phyloP scores from a whole-genome alignment of 2,113 vertebrate genomes.

The Pangasianodon gigas region DNA sequence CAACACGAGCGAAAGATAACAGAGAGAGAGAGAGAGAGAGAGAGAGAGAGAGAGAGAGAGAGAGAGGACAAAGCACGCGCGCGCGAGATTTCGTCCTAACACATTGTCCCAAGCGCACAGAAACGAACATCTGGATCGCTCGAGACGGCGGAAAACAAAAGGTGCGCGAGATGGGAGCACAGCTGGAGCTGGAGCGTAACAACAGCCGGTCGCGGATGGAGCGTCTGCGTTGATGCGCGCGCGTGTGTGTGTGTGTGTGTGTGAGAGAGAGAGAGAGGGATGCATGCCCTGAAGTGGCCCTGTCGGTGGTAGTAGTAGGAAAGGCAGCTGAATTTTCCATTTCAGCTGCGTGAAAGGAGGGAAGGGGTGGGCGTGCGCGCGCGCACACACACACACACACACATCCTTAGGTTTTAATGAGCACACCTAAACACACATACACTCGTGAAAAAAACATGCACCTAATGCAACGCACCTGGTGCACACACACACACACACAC shows the following conservation, averaged over 20 bases:
- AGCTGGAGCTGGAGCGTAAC: conserved; percentile 20
- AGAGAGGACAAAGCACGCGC: background rate
- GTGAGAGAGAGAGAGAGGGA: background rate
- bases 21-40: background rate
- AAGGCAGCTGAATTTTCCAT: conserved; percentile 16
- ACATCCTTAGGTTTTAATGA: background rate
- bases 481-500: background rate
- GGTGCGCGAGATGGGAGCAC: background rate
- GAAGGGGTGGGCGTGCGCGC: background rate
- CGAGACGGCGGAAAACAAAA: conserved; percentile 12
- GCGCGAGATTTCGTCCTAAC: background rate
- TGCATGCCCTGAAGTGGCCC: conserved; percentile 23
- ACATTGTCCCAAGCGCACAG: background rate
- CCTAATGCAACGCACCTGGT: background rate
- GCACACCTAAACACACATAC: background rate
- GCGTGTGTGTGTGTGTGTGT: background rate
- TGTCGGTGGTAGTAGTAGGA: background rate
- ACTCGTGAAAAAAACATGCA: background rate
- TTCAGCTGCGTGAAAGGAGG: background rate
- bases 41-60: background rate
- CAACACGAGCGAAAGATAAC: background rate
- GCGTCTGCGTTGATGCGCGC: background rate
- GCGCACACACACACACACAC: background rate
- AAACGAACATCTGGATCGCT: background rate
- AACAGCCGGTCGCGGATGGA: background rate